Base-by-base conservation (phyloP, 2,888 invertebrate genomes). In the Pseudanteris insignis region DNA sequence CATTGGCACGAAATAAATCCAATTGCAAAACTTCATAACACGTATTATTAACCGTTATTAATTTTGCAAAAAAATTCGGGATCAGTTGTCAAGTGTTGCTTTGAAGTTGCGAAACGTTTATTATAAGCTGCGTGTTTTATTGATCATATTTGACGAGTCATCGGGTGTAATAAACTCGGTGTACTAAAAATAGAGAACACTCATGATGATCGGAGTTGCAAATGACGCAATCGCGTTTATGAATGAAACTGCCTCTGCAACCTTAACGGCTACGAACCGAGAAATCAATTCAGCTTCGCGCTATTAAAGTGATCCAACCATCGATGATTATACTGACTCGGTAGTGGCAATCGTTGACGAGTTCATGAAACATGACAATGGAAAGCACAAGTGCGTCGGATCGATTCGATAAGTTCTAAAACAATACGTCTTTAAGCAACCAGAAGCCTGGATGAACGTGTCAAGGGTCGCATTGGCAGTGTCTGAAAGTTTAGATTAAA, bases 401-500 rank as follows among this genome's bases (percentile, higher is more conserved):
- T n/a, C n/a, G n/a, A n/a, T n/a, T 18, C 3, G 76, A 79, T 77
- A 79, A 79, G 76, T 77, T 69, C 62, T 67, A 70, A 77, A 78
- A 79, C 79, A 79, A 80, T 78, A 75, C 78, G 76, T 77, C 76
- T 77, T 78, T 77, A 79, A 79, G 78, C 69, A 72, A 71, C 71
- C 67, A 59, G 66, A 67, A 67, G 68, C 67, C 68, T 67, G 46
- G 48, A 18, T 46, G 32, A 57, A 48, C 43, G 47, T 43, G 51
- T 41, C 40, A 65, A 43, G 64, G 67, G 68, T 66, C 67, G 64
- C 66, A 70, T 72, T 57, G 68, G 68, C 70, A 72, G 73, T 73
- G 72, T 76, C 77, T 71, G 75, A 66, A 80, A 80, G 78, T 80
- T 80, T 80, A 80, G 79, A 80, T 80, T 80, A 80, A 80, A 80